Evolutionary conservation across 2,113 vertebrate species (phyloP).

Genomic region (Chascanopsetta lugubris): DNA sequence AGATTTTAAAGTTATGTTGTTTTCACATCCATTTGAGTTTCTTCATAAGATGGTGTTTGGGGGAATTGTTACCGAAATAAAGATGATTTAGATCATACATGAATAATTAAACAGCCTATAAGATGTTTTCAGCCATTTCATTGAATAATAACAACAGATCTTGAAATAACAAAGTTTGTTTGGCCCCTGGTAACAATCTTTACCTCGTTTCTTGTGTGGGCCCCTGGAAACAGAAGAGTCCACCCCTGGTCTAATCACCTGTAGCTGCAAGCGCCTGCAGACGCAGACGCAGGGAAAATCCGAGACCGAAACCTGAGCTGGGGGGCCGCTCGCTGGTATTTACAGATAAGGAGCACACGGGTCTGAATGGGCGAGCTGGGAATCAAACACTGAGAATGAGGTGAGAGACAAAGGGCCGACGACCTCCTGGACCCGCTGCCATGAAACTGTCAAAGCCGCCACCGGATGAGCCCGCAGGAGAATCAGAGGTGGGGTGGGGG

Average conservation of each 20-base stretch:
- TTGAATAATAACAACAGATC: too few relatives aligned
- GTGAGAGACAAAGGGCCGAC: slow-evolving; percentile 60
- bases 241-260: slow-evolving; percentile 60
- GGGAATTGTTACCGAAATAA: too few relatives aligned
- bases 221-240: too few relatives aligned
- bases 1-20: too few relatives aligned
- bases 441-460: slow-evolving; percentile 48
- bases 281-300: slow-evolving; percentile 9
- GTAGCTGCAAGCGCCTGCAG: slow-evolving; percentile 57
- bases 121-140: too few relatives aligned
- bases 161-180: too few relatives aligned
- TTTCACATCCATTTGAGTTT: too few relatives aligned
- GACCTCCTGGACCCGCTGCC: slow-evolving; percentile 53
- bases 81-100: too few relatives aligned
- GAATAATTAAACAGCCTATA: too few relatives aligned
- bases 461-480: slow-evolving; percentile 17
- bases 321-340: slow-evolving; percentile 37
- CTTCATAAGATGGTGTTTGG: too few relatives aligned
- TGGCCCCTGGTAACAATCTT: too few relatives aligned
- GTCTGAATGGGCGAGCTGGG: slow-evolving; percentile 36
- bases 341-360: slow-evolving; percentile 56
- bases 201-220: too few relatives aligned
- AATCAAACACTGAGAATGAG: slow-evolving; percentile 61
- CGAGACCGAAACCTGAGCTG: slow-evolving; percentile 13
- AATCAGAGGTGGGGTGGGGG: neutral